Evolutionary conservation across 2,797 vertebrate genomes (phyloP).

Genomic region (Rhodeus uyekii): DNA sequence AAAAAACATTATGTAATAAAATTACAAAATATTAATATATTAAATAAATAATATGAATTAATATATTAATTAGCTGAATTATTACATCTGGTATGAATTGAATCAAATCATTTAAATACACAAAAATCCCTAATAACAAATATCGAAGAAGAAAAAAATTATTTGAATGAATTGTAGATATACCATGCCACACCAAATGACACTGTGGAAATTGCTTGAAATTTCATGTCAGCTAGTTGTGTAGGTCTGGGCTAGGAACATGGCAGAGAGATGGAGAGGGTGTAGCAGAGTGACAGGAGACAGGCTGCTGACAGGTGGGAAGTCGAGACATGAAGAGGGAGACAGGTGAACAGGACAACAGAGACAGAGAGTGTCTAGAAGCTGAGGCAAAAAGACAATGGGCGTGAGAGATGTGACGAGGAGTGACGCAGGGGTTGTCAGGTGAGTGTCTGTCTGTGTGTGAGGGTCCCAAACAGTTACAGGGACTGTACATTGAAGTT

Average conservation of each 20-base stretch:
- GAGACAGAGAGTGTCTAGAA: not conserved
- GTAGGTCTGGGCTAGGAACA: not conserved
- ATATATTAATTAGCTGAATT: not conserved
- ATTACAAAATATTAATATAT: not conserved
- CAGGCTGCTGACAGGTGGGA: constrained; percentile 20
- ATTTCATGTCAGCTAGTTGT: not conserved
- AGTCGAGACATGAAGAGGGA: constrained; percentile 26
- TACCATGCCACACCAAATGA: not conserved
- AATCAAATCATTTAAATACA: not conserved
- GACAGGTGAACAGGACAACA: constrained; percentile 15
- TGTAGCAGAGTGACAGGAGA: constrained; percentile 8
- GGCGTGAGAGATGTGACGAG: not conserved
- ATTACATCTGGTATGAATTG: not conserved
- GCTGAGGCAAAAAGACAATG: constrained; percentile 1
- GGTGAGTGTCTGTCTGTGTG: constrained; percentile 19
- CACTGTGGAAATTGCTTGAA: not conserved
- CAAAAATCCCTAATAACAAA: not conserved
- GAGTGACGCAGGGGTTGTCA: constrained; percentile 13
- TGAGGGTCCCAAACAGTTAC: constrained; percentile 2
- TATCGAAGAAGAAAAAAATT: not conserved
- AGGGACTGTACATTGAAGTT: not conserved
- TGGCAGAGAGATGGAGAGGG: not conserved
- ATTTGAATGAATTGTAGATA: not conserved
- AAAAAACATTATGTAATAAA: not conserved
- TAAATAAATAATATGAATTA: too few species aligned